A percentile compares a stretch with the other conserved stretches of the same genome.
These are phyloP conservation scores for Apodemia duryi DNA, from an alignment of 2,888 invertebrate species.

Conservation along the genomic window DNA sequence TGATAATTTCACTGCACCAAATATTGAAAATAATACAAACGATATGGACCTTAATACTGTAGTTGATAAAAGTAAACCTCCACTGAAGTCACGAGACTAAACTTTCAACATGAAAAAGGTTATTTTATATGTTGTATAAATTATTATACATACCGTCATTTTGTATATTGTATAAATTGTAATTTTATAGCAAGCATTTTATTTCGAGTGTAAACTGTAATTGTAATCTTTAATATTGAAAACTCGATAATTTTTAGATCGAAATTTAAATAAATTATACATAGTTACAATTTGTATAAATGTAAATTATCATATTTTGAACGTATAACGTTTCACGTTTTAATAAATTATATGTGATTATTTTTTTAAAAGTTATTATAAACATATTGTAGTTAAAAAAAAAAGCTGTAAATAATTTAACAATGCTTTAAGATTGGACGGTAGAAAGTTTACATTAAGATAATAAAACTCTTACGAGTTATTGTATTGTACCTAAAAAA, in stretches of 20 bases:
- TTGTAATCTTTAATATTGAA: constrained; percentile 4
- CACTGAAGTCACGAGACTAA: constrained; percentile 30
- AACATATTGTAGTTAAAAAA: constrained; percentile 15
- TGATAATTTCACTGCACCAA: constrained; percentile 65
- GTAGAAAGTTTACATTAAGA: constrained; percentile 14
- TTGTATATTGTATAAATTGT: constrained; percentile 17
- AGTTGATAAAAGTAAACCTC: constrained; percentile 58
- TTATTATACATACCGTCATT: neutral
- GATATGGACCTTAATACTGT: constrained; percentile 72
- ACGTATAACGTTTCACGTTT: constrained; percentile 25
- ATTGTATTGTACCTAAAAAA: constrained; percentile 21
- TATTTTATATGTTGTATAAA: neutral
- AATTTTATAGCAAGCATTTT: constrained; percentile 16
- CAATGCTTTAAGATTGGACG: constrained; percentile 21
- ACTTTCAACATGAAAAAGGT: constrained; percentile 8
- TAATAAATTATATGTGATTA: constrained; percentile 21
- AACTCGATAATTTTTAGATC: constrained; percentile 15
- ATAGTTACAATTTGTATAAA: constrained; percentile 21
- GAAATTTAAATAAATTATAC: constrained; percentile 19
- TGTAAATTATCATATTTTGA: constrained; percentile 25
- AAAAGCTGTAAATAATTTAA: constrained; percentile 20
- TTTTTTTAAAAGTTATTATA: constrained; percentile 17
- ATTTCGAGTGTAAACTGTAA: neutral
- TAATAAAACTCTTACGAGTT: constrained; percentile 12
- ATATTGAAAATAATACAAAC: constrained; percentile 60